phyloP scores from a whole-genome alignment of 1,140 invertebrate species.

The Sipha flava region DNA sequence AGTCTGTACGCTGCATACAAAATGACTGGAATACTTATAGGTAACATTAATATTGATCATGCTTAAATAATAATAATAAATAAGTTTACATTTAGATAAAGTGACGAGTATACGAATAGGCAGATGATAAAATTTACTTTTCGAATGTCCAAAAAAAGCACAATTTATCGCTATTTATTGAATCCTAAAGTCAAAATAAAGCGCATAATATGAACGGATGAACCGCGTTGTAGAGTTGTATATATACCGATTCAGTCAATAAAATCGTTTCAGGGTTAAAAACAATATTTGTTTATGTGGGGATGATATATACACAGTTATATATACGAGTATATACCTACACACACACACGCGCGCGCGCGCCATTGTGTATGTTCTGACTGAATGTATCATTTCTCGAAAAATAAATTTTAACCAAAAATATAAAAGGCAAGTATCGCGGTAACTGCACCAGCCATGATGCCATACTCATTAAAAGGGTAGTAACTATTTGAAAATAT shows the following conservation, averaged over 20 bases:
- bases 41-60: constrained; percentile 1
- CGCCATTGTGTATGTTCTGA: no score
- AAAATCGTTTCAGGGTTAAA: not conserved
- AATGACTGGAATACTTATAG: constrained; percentile 35
- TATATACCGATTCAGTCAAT: not conserved
- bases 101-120: not conserved
- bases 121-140: not conserved
- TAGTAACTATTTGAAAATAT: no score
- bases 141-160: not conserved
- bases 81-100: not conserved
- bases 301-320: not conserved
- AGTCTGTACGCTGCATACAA: constrained; percentile 37
- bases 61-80: not conserved
- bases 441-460: no score
- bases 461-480: no score
- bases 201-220: not conserved
- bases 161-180: not conserved
- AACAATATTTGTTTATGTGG: not conserved
- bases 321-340: no score
- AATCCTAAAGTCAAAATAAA: not conserved
- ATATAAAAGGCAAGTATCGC: no score
- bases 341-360: no score
- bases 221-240: not conserved
- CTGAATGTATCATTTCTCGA: not conserved
- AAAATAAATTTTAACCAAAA: not conserved